Base-by-base conservation (phyloP, 2,888 invertebrate species). In the Encarsia formosa region DNA sequence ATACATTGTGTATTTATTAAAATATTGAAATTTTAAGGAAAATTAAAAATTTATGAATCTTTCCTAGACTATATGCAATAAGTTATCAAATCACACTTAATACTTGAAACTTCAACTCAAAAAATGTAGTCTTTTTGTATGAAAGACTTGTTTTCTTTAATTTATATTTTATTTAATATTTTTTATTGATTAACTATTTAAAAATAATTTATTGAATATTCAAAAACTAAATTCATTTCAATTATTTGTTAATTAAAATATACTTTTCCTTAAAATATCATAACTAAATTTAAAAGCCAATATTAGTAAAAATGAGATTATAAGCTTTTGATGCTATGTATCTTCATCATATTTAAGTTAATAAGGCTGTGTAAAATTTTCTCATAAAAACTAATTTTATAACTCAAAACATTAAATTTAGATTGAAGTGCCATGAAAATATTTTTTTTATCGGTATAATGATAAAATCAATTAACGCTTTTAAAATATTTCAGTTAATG, bases 291-390 rank as follows among this genome's bases (percentile, higher is more conserved):
- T 8, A 5, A 41, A 20, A 41, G 29, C 24, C 24, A 41, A 24
- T 26, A 26, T 24, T 24, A 24, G 24, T 23, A 26, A 24, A 48
- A 37, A 50, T 56, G 48, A 47, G 34, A 46, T 47, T 56, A 39
- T 20, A 50, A 47, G 29, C 31, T 56, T 56, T 42, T 39, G 22
- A 49, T 38, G 39, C 46, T 35, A 47, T 50, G 31, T 50, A 39
- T 50, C n/a, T 34, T 52, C 20, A 39, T 44, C 22, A 29, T 52
- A 31, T 56, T 56, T 53, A 56, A 50, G 52, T 56, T 53, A 18
- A 50, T 29, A 56, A 45, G 53, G 56, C 53, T 56, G 53, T 53
- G 56, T 50, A 50, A 47, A 55, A 42, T 31, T 49, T 34, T 49
- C 18, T 48, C 29, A 49, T 19, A 46, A 43, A 19, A 44, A 43